Evolutionary conservation across 2,113 vertebrate species (phyloP).

Genomic region (Phyllostomus hastatus): DNA sequence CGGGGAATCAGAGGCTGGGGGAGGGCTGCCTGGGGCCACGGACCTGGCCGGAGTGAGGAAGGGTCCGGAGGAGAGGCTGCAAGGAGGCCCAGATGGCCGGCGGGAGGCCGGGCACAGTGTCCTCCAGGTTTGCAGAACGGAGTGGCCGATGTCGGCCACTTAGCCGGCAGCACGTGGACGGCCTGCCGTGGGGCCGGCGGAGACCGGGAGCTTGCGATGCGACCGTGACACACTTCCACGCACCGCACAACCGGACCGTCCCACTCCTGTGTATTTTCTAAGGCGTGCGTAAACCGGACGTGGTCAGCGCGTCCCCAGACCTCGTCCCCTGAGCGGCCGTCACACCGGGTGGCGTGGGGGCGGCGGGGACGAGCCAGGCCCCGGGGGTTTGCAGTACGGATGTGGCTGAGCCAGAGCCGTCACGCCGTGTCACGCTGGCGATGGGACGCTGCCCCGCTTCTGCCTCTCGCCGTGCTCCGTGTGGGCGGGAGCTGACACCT

Average conservation of each 20-base stretch:
- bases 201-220: background rate
- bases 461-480: background rate
- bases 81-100: background rate
- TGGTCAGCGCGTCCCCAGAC: background rate
- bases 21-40: background rate
- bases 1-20: background rate
- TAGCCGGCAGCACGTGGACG: background rate
- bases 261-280: background rate
- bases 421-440: background rate
- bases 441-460: background rate
- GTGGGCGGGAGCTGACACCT: conserved; percentile 15
- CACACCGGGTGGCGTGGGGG: background rate
- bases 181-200: background rate
- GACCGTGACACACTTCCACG: background rate
- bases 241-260: background rate
- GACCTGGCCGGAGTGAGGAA: background rate
- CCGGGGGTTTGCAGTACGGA: background rate
- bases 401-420: background rate
- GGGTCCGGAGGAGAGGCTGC: background rate
- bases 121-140: background rate
- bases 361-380: background rate
- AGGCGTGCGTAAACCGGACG: background rate
- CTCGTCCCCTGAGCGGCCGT: background rate
- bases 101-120: rapidly evolving
- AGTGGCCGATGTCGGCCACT: background rate